Percentiles rank a stretch among this genome's conserved stretches.
Evolutionary conservation across 2,113 vertebrate genomes (phyloP).

Genomic region (Naja naja): DNA sequence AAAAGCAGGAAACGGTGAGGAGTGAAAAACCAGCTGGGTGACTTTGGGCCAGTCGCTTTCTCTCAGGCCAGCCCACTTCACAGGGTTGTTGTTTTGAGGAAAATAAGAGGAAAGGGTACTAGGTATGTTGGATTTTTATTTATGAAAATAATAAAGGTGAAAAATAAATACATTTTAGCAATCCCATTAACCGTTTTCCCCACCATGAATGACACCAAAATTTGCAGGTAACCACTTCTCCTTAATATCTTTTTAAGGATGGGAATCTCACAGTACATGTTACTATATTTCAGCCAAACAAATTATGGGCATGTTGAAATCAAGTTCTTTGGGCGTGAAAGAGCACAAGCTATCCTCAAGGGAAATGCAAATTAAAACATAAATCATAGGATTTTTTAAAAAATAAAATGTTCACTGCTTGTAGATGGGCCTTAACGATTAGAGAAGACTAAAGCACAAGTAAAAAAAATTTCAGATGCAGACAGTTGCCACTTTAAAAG

Average conservation of each 20-base stretch:
- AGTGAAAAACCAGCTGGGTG: not conserved
- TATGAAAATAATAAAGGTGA: fast-evolving
- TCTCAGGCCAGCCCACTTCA: not conserved
- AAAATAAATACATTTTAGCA: not conserved
- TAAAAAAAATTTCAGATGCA: not conserved
- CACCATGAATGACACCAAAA: not conserved
- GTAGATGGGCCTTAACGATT: not conserved
- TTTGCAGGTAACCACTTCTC: not conserved
- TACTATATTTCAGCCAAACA: not conserved
- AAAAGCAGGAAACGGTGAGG: not conserved
- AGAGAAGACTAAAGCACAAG: constrained; percentile 31
- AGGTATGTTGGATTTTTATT: not conserved
- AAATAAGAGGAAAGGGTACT: not conserved
- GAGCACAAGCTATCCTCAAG: constrained; percentile 4
- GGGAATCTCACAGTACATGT: constrained; percentile 28
- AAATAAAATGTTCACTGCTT: not conserved
- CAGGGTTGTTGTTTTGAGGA: not conserved
- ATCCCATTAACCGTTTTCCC: not conserved
- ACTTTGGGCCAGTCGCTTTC: not conserved
- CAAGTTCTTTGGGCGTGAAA: constrained; percentile 28
- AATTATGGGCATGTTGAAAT: not conserved
- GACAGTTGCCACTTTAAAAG: constrained; percentile 3
- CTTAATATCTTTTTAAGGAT: not conserved
- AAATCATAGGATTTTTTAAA: not conserved
- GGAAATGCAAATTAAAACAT: not conserved